Percentiles rank a stretch among this genome's conserved stretches.
phyloP scores from a whole-genome alignment of 2,888 invertebrate species.

The Caenorhabditis sp. region DNA sequence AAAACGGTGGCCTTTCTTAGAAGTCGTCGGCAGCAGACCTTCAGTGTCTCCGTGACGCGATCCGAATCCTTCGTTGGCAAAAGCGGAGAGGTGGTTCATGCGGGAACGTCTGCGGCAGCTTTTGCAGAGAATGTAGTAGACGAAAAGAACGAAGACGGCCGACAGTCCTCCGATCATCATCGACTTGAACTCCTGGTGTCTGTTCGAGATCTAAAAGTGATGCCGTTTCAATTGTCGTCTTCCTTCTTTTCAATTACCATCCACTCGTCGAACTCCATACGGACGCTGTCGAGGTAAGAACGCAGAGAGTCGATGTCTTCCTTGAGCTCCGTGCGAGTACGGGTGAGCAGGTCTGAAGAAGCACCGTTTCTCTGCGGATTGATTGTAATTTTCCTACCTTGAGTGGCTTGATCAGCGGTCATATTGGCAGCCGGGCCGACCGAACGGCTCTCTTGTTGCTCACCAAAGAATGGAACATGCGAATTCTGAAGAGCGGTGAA shows the following conservation, averaged over 20 bases:
- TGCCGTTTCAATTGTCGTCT: no score
- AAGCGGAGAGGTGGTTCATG: slow-evolving; percentile 35
- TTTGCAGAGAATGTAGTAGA: slow-evolving; percentile 22
- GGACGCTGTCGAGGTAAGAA: slow-evolving; percentile 12
- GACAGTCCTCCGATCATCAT: slow-evolving; percentile 45
- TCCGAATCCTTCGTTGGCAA: slow-evolving; percentile 33
- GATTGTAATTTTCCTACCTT: neutral
- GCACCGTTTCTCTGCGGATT: neutral
- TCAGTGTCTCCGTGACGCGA: slow-evolving; percentile 29
- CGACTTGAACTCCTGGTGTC: slow-evolving; percentile 31
- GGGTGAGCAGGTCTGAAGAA: slow-evolving; percentile 19
- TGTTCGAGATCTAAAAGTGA: slow-evolving; percentile 39
- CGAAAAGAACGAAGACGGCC: slow-evolving; percentile 32
- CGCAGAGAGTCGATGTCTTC: slow-evolving; percentile 26
- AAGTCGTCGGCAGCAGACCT: slow-evolving; percentile 40
- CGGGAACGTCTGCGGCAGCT: slow-evolving; percentile 50
- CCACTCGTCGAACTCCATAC: slow-evolving; percentile 41
- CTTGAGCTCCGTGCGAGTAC: slow-evolving; percentile 39
- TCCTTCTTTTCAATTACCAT: no score
- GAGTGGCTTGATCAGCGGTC: neutral
- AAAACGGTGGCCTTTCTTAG: slow-evolving; percentile 23
- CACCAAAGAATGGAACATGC: slow-evolving; percentile 32
- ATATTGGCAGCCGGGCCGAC: slow-evolving; percentile 8
- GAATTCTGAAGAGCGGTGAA: slow-evolving; percentile 28
- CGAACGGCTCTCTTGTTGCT: neutral